A percentile compares a stretch with the other conserved stretches of the same genome.
Evolutionary conservation across 2,113 vertebrate genomes (phyloP).

Genomic region (Hemicordylus capensis): DNA sequence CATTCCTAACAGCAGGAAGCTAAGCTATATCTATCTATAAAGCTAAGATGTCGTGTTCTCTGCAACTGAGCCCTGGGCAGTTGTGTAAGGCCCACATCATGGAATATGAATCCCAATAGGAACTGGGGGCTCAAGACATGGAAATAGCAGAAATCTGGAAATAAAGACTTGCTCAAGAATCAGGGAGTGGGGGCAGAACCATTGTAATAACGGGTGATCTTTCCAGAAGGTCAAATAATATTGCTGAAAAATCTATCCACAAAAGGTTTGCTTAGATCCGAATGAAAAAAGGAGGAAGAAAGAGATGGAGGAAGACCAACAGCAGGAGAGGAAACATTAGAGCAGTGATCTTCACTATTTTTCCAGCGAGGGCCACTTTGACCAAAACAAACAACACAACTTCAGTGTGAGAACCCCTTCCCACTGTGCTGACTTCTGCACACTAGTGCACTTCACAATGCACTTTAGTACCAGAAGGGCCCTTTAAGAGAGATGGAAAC

Average conservation of each 20-base stretch:
- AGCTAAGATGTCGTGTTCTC: neutral
- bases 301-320: neutral
- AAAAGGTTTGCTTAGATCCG: neutral
- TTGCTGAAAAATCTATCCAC: neutral
- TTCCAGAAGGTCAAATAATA: neutral
- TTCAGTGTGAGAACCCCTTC: too few relatives aligned
- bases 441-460: too few relatives aligned
- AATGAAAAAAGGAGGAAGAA: neutral
- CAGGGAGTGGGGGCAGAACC: neutral
- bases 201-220: neutral
- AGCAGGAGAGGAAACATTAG: neutral
- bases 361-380: too few relatives aligned
- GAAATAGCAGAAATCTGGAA: neutral
- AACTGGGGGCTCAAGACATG: neutral
- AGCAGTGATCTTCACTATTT: too few relatives aligned
- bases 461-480: too few relatives aligned
- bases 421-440: too few relatives aligned
- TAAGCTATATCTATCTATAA: neutral
- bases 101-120: neutral
- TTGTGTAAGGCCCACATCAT: neutral
- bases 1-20: neutral
- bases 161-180: neutral
- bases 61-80: neutral
- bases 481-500: too few relatives aligned
- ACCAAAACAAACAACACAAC: neutral